Evolutionary conservation across 2,888 invertebrate genomes (phyloP), one percentile per base, ranked within the genome.

Genomic region (Oligia latruncula): DNA sequence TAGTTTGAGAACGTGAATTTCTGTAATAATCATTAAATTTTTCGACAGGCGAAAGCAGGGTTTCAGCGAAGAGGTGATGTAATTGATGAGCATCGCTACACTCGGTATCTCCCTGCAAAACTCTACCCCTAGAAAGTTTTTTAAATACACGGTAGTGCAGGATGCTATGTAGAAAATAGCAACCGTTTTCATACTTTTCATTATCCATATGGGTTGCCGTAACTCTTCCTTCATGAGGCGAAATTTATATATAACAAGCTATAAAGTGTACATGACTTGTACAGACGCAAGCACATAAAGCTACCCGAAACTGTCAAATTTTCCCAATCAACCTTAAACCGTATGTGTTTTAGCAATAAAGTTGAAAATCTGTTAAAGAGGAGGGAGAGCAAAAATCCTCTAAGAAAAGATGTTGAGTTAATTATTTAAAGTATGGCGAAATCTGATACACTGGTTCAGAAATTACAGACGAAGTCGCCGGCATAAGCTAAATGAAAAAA

Each of bases 81-180:
- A 93, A 78, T 94, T 92, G 15, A 91, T 60, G 1, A 93, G 71
- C 17, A 91, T 85, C 0, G 92, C 81, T 15, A 91, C 49, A 20
- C 89, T 82, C 0, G 91, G 91, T 55, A 92, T 62, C 73, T 91
- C 29, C 89, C 4, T 91, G 40, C 62, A 71, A 20, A 74, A 55
- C 60, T 49, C 55, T 67, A 6, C 1, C 2, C 35, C 0, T 35
- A 17, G 2, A 1, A 52, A 75, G 46, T 75, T 75, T 17, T 17
- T 40, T 43, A 74, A 4, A 23, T 77, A 77, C 52, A 64, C 40
- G 23, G 29, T 23, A 43, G 23, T 74, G 17, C 23, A 29, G 6
- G n/a, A 17, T 23, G n/a, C n/a, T 29, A 62, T 29, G 65, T 49
- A 74, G 13, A 74, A 4, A 55, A 13, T 46, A 35, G 82, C 68